Conservation (phyloP, 2,797 vertebrate species). For the Phaenicophaeus curvirostris region DNA sequence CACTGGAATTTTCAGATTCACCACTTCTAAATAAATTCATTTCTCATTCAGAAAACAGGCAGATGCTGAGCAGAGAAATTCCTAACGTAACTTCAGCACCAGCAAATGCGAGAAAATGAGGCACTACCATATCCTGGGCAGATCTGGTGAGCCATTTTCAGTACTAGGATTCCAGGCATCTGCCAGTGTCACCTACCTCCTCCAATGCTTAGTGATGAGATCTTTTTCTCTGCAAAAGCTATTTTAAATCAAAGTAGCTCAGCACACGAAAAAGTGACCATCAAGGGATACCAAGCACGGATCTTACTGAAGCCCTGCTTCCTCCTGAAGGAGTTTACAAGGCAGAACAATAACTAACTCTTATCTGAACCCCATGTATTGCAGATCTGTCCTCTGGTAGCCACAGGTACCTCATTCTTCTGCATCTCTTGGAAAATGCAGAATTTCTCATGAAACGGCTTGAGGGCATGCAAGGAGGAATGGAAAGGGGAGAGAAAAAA, state of each 20-base stretch:
- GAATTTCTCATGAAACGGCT: slow-evolving; percentile 59
- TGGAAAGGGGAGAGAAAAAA: slow-evolving; percentile 40
- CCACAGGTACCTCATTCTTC: slow-evolving; percentile 71
- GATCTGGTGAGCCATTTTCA: not conserved
- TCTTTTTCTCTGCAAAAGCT: not conserved
- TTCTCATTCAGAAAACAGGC: not conserved
- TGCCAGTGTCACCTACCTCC: not conserved
- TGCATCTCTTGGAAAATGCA: slow-evolving; percentile 58
- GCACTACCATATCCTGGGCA: not conserved
- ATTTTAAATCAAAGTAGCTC: not conserved
- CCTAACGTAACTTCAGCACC: not conserved
- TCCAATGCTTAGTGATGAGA: not conserved
- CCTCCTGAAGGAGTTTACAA: not conserved
- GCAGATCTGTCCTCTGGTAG: not conserved
- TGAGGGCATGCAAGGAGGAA: slow-evolving; percentile 43
- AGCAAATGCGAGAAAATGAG: not conserved
- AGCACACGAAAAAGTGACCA: not conserved
- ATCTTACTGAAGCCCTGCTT: not conserved
- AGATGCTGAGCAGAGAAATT: not conserved
- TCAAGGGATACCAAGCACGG: not conserved
- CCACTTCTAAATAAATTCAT: not conserved
- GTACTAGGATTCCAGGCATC: not conserved
- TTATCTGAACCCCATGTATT: slow-evolving; percentile 59
- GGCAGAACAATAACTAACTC: slow-evolving; percentile 14
- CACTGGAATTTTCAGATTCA: not conserved